These are phyloP conservation scores for Sebastes paucispinis DNA, from an alignment of 2,797 vertebrate species.

Conservation along the genomic window DNA sequence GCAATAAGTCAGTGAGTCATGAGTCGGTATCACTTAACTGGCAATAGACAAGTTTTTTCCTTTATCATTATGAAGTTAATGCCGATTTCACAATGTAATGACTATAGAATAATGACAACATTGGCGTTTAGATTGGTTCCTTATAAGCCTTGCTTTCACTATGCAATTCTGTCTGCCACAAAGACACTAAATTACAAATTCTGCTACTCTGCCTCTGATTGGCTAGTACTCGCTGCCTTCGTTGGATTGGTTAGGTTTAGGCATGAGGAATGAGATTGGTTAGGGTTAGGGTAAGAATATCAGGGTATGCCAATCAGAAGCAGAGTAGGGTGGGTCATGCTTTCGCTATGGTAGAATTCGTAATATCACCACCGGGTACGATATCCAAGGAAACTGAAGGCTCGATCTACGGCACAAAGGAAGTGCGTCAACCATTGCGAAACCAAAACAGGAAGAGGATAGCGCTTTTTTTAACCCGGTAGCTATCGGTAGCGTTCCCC, in stretches of 20 bases:
- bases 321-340: too few relatives aligned
- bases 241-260: too few relatives aligned
- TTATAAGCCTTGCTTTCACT: neutral
- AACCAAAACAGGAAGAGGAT: neutral
- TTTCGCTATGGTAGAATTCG: too few relatives aligned
- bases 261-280: too few relatives aligned
- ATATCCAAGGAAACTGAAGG: neutral
- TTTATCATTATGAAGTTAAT: neutral
- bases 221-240: too few relatives aligned
- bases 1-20: neutral
- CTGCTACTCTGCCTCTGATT: too few relatives aligned
- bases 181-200: neutral
- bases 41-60: neutral
- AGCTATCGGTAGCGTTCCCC: neutral
- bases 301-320: too few relatives aligned
- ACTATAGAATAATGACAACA: neutral
- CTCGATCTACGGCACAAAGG: neutral
- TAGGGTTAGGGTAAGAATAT: too few relatives aligned
- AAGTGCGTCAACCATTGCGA: neutral
- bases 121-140: neutral
- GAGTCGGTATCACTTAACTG: neutral
- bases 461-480: neutral
- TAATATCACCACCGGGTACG: too few relatives aligned
- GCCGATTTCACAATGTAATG: neutral
- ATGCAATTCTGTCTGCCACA: neutral